These are phyloP conservation scores for Euphonia xanthogaster DNA, from an alignment of 2,797 vertebrate species.

Conservation along the genomic window DNA sequence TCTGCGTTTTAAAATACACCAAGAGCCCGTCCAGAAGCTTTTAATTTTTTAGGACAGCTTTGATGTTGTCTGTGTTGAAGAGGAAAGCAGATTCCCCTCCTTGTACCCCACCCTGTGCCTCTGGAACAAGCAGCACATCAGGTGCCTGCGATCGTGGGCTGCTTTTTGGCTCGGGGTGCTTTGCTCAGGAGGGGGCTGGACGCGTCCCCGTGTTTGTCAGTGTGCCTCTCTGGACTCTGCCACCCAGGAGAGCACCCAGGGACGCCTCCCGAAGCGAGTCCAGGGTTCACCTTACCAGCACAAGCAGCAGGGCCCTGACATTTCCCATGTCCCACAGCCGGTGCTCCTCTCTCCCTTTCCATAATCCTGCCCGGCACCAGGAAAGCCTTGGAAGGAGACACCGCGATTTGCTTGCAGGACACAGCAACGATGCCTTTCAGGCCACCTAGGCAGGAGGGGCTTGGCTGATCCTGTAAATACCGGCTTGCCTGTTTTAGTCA, in stretches of 20 bases:
- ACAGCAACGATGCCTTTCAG: neutral
- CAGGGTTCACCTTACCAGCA: neutral
- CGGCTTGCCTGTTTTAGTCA: neutral
- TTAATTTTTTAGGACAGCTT: conserved; percentile 2
- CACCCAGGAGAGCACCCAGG: neutral
- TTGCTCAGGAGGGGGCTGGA: neutral
- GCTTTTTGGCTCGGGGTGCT: neutral
- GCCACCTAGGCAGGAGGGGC: neutral
- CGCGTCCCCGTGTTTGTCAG: rapidly evolving
- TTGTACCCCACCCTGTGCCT: neutral
- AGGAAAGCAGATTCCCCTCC: conserved; percentile 1
- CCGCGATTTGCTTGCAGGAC: neutral
- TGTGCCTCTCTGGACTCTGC: rapidly evolving
- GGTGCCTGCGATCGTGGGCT: neutral
- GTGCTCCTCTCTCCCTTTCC: neutral
- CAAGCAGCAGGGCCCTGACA: neutral
- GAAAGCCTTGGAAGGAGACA: neutral
- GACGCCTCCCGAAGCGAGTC: rapidly evolving
- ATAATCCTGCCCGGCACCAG: neutral
- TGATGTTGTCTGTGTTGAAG: neutral
- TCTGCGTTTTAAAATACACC: neutral
- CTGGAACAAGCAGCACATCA: neutral
- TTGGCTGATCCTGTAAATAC: conserved; percentile 13
- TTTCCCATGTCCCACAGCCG: neutral
- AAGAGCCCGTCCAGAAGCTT: neutral